Base-by-base conservation (phyloP, 2,888 invertebrate species). In the Zygogramma bicolorata region DNA sequence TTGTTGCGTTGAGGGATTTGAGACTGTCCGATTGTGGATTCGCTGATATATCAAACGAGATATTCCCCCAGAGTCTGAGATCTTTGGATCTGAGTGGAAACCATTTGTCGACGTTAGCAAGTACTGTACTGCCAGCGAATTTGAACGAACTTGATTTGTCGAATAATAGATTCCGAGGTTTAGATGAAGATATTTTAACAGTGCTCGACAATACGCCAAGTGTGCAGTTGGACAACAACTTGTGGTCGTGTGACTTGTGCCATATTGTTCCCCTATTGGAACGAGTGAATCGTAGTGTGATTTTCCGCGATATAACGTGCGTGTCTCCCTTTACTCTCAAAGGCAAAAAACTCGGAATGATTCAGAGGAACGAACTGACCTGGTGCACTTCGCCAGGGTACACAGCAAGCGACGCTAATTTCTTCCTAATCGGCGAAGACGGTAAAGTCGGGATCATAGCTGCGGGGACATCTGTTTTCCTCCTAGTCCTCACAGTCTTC, bases 11-110 rank as follows among this genome's bases (percentile, higher is more conserved):
- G 42, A 88, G 88, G 27, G 89, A 89, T 57, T 86, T 93, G 1
- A 89, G 90, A 3, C 84, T 93, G 38, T 90, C 91, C 0, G 90
- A 91, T 79, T 88, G 92, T 79, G 89, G 90, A 0, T 82, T 92
- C 49, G 86, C 88, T 4, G 89, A 90, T n/a, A 84, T 93, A 63
- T 90, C 91, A 1, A 84, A 88, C 0, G 88, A 86, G 5, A 89
- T 90, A 77, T 90, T 91, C 77, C 89, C 90, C 38, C 89, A 90
- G 73, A 86, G 93, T 72, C 88, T 90, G 68, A 73, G 65, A 20
- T 72, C 81, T n/a, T 87, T 95, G 74, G 93, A 94, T 88, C 87
- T 95, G 81, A 92, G 93, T 46, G 91, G 92, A 82, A 95, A 95
- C 87, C 89, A 91, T 84, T 88, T 95, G 67, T 87, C 88, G 0